Percentiles rank a stretch among this genome's conserved stretches.
These are phyloP conservation scores for Drosophila parthenogenetica DNA, from an alignment of 2,888 invertebrate genomes.

Conservation along the genomic window DNA sequence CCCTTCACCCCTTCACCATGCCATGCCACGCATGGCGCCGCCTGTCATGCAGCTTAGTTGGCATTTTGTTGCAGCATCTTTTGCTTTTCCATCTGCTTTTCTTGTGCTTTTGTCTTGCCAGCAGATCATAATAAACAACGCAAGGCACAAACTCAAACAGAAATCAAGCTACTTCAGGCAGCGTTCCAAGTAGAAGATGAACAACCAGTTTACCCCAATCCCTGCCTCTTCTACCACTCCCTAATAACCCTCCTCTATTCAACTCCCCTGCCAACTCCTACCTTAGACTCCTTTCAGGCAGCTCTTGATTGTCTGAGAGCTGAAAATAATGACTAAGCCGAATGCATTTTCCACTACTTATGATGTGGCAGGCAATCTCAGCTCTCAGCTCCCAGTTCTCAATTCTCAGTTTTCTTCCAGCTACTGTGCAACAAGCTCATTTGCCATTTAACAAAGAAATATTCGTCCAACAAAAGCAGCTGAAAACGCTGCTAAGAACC, in stretches of 20 bases:
- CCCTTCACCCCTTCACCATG: fast-evolving
- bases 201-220: slow-evolving; percentile 46
- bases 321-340: slow-evolving; percentile 70
- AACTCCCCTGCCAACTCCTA: background rate
- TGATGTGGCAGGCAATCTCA: slow-evolving; percentile 48
- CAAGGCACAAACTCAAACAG: slow-evolving; percentile 40
- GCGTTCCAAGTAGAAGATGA: slow-evolving; percentile 23
- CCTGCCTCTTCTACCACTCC: slow-evolving; percentile 3
- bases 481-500: background rate
- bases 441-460: slow-evolving; percentile 23
- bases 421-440: slow-evolving; percentile 50
- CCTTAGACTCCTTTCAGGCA: slow-evolving; percentile 9
- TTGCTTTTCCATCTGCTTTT: background rate
- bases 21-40: slow-evolving; percentile 31
- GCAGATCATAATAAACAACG: slow-evolving; percentile 66
- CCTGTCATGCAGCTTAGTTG: slow-evolving; percentile 69
- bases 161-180: slow-evolving; percentile 21
- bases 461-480: slow-evolving; percentile 8
- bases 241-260: background rate
- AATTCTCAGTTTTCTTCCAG: background rate
- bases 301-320: slow-evolving; percentile 44
- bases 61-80: slow-evolving; percentile 51
- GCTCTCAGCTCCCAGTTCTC: background rate
- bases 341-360: slow-evolving; percentile 49
- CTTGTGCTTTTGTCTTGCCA: slow-evolving; percentile 59